phyloP scores from a whole-genome alignment of 2,888 invertebrate species.

The Metellina segmentata region DNA sequence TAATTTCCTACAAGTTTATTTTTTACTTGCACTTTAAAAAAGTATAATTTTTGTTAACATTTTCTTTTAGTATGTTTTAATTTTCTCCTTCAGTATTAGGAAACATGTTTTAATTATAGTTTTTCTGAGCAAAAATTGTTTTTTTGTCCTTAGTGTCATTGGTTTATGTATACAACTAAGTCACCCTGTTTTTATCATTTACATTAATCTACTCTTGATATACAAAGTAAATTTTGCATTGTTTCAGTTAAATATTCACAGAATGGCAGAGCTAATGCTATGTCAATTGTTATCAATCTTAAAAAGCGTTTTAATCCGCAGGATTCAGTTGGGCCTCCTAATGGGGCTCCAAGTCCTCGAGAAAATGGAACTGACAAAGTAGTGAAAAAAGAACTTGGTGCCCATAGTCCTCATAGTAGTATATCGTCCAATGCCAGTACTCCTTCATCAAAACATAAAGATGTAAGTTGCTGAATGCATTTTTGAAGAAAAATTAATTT shows the following conservation, averaged over 20 bases:
- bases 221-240: background rate
- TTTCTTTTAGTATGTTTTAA: too few species aligned
- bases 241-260: background rate
- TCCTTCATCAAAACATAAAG: constrained; percentile 77
- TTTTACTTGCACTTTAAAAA: background rate
- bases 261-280: background rate
- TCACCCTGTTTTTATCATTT: too few species aligned
- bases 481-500: too few species aligned
- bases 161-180: too few species aligned
- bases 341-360: constrained; percentile 75
- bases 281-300: background rate
- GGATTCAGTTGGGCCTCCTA: constrained; percentile 86
- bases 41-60: too few species aligned
- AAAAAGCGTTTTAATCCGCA: constrained; percentile 79
- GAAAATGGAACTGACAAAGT: constrained; percentile 82
- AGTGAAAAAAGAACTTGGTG: constrained; percentile 78
- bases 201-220: background rate
- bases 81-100: too few species aligned
- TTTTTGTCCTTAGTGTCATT: too few species aligned
- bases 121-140: too few species aligned
- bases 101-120: too few species aligned
- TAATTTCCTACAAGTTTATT: background rate
- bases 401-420: constrained; percentile 77
- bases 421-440: constrained; percentile 77
- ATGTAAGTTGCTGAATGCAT: constrained; percentile 56